A percentile compares a stretch with the other conserved stretches of the same genome.
Conservation (phyloP, 1,140 invertebrate species). For the Gonatopus flavifemur region DNA sequence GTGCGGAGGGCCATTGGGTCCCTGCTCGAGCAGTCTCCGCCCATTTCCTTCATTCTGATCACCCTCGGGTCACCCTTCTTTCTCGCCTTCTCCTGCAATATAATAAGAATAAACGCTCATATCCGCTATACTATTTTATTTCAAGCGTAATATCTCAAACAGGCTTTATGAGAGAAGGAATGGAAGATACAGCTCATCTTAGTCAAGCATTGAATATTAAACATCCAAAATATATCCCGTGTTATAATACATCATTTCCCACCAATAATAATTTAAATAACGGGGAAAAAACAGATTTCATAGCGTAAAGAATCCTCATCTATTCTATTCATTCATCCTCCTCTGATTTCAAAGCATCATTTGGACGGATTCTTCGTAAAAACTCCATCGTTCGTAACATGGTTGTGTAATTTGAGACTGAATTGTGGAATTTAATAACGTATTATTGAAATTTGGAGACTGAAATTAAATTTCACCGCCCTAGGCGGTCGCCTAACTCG, state of each 20-base stretch:
- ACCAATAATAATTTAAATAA: background rate
- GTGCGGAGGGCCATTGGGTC: conserved; percentile 38
- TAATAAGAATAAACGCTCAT: background rate
- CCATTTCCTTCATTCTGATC: conserved; percentile 36
- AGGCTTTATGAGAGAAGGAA: background rate
- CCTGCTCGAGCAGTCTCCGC: conserved; percentile 25
- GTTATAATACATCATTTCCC: conserved; percentile 9
- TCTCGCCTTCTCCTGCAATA: conserved; percentile 20
- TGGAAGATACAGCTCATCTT: background rate
- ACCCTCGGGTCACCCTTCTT: conserved; percentile 9
- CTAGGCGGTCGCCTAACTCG: too few relatives aligned
- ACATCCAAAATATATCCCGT: conserved; percentile 10
- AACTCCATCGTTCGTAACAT: too few relatives aligned
- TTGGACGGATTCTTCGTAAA: too few relatives aligned
- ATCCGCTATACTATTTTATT: conserved; percentile 3
- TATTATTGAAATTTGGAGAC: too few relatives aligned
- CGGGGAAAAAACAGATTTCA: too few relatives aligned
- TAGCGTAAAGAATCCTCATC: too few relatives aligned
- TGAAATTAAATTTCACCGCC: too few relatives aligned
- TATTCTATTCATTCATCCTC: too few relatives aligned
- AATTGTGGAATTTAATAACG: too few relatives aligned
- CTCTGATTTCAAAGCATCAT: too few relatives aligned
- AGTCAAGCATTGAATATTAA: background rate
- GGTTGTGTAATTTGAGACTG: too few relatives aligned
- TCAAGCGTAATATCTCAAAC: background rate